These are phyloP conservation scores for Dicyrtomina minuta DNA, from an alignment of 2,888 invertebrate species.

Conservation along the genomic window DNA sequence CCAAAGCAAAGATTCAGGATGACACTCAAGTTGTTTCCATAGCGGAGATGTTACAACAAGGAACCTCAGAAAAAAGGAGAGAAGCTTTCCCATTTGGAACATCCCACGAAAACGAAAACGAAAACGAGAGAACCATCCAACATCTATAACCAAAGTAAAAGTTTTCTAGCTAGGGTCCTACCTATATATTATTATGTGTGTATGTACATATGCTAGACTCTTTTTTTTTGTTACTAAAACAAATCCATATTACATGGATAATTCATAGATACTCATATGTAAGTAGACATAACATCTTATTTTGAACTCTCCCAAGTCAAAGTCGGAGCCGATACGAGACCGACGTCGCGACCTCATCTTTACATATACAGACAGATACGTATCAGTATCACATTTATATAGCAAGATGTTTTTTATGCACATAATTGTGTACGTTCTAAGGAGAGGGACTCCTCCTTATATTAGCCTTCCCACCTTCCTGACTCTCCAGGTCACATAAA, in stretches of 20 bases:
- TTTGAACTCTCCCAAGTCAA: too few species aligned
- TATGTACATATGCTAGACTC: background rate
- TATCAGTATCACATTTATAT: too few species aligned
- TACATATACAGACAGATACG: too few species aligned
- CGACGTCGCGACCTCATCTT: too few species aligned
- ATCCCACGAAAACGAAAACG: too few species aligned
- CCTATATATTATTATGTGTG: background rate
- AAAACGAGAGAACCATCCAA: too few species aligned
- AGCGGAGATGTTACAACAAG: background rate
- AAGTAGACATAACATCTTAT: background rate
- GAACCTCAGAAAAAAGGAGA: background rate
- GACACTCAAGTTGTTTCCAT: background rate
- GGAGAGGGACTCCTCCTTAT: background rate
- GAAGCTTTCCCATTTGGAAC: too few species aligned
- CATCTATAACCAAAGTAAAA: background rate
- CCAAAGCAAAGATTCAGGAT: background rate
- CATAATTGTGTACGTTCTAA: background rate
- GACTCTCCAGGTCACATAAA: conserved; percentile 11
- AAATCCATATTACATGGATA: background rate
- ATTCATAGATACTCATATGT: background rate
- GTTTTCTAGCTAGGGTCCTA: background rate
- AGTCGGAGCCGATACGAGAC: too few species aligned
- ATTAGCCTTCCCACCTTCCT: background rate
- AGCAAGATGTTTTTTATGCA: too few species aligned
- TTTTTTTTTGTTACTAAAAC: background rate